Conservation (phyloP, 2,113 vertebrate species). For the Nyctereutes procyonoides region DNA sequence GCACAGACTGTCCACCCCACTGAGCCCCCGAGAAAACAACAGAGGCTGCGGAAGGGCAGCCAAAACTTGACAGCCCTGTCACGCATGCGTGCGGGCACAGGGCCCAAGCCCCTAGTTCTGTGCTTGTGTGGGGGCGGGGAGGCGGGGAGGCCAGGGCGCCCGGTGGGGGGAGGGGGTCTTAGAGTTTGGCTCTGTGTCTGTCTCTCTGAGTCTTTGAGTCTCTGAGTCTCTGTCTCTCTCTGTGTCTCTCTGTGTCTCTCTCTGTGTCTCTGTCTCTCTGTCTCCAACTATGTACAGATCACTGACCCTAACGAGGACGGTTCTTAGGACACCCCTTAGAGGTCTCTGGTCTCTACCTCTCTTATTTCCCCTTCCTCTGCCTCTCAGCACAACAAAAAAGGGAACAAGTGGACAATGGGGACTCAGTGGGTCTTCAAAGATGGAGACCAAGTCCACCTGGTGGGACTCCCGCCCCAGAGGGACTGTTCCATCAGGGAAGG, state of each 20-base stretch:
- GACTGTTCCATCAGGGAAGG: not conserved
- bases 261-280: not conserved
- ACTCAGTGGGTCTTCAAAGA: rapidly evolving
- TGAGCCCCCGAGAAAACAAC: slow-evolving; percentile 90
- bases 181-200: no score
- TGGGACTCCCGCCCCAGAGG: rapidly evolving
- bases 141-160: not conserved
- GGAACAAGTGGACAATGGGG: not conserved
- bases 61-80: slow-evolving; percentile 87
- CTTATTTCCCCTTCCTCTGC: not conserved
- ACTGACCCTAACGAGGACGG: rapidly evolving
- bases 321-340: rapidly evolving
- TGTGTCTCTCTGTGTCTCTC: not conserved
- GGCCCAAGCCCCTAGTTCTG: not conserved
- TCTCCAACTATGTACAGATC: not conserved
- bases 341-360: rapidly evolving
- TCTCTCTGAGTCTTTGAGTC: not conserved
- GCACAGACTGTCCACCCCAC: slow-evolving; percentile 94
- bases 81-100: slow-evolving; percentile 67
- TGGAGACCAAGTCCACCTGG: rapidly evolving
- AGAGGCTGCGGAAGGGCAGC: slow-evolving; percentile 93
- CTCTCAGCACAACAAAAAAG: rapidly evolving
- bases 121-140: not conserved
- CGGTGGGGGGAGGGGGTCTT: not conserved
- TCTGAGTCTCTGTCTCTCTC: not conserved